These are phyloP conservation scores for Litocranius walleri DNA, from an alignment of 2,113 vertebrate species.

Conservation along the genomic window DNA sequence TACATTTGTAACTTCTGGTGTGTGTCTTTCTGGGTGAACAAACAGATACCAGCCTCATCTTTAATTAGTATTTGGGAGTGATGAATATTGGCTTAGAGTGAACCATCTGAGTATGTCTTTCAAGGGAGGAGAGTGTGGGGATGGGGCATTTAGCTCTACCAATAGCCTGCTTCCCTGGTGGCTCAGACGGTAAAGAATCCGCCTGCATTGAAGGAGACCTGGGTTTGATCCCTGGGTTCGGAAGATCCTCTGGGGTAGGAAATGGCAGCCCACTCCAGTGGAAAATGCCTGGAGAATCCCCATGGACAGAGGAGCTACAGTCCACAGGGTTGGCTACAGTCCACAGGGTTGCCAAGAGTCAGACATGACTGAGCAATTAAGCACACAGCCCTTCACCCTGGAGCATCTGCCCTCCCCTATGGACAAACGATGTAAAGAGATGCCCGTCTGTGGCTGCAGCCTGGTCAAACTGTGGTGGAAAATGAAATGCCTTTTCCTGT, in stretches of 20 bases:
- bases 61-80: not conserved
- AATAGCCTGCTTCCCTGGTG: not conserved
- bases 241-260: not conserved
- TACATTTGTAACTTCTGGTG: not conserved
- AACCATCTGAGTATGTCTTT: not conserved
- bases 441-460: not conserved
- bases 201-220: not conserved
- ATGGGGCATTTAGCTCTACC: not conserved
- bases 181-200: not conserved
- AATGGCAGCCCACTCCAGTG: not conserved
- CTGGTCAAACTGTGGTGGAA: not conserved
- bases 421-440: rapidly evolving
- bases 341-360: not conserved
- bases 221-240: not conserved
- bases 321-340: not conserved
- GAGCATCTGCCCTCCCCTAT: not conserved
- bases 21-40: not conserved
- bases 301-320: not conserved
- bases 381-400: not conserved
- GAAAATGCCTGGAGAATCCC: not conserved
- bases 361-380: not conserved
- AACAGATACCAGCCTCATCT: not conserved
- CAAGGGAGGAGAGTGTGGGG: too few relatives aligned
- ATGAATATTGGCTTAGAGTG: not conserved
- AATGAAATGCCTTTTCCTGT: not conserved